phyloP scores from a whole-genome alignment of 1,140 invertebrate species.

The Bombus ignitus region DNA sequence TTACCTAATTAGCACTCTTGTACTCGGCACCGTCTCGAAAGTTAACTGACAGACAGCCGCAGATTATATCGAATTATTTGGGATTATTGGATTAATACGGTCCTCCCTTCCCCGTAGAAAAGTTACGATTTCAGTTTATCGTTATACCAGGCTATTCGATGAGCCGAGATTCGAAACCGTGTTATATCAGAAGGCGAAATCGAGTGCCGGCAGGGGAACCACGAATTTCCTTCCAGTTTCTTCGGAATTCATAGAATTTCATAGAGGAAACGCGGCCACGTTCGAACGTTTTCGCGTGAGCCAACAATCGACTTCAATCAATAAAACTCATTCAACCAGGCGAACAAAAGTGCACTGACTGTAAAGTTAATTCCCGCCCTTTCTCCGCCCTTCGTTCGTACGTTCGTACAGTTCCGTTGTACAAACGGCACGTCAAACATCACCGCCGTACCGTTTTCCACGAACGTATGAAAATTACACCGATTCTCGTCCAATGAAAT shows the following conservation, averaged over 20 bases:
- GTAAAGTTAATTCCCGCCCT: constrained; percentile 55
- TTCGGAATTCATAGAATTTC: constrained; percentile 49
- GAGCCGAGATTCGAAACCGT: constrained; percentile 10
- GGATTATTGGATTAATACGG: constrained; percentile 74
- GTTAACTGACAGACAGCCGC: constrained; percentile 75
- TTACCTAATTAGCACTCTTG: constrained; percentile 79
- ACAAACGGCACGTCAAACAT: constrained; percentile 57
- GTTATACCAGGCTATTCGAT: background rate
- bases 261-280: constrained; percentile 19
- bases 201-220: background rate
- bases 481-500: constrained; percentile 50
- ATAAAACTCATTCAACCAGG: constrained; percentile 55
- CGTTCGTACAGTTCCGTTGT: constrained; percentile 37
- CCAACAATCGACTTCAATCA: constrained; percentile 46
- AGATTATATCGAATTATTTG: constrained; percentile 76
- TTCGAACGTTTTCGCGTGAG: constrained; percentile 31
- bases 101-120: constrained; percentile 37
- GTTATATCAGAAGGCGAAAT: constrained; percentile 31
- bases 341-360: constrained; percentile 57
- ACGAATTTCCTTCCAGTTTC: constrained; percentile 18
- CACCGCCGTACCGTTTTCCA: background rate
- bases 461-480: constrained; percentile 50
- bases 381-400: background rate
- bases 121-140: constrained; percentile 69
- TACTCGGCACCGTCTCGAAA: constrained; percentile 70